Evolutionary conservation across 2,797 vertebrate genomes (phyloP).

Genomic region (Poecilia wingei): DNA sequence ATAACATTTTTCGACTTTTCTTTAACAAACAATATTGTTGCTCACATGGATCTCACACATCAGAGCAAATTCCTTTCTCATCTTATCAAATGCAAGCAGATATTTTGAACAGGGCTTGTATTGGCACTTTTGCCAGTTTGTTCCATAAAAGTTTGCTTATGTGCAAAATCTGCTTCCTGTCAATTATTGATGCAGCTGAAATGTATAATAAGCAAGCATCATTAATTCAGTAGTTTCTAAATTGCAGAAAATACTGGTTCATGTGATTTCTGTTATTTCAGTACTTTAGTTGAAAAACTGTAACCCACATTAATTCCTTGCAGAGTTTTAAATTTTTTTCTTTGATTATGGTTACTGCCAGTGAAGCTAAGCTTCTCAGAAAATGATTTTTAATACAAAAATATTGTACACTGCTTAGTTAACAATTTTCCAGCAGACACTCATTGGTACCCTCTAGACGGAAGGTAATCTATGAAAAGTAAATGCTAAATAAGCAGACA

Average conservation of each 20-base stretch:
- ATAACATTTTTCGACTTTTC: not conserved
- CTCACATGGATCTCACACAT: not conserved
- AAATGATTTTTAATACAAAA: not conserved
- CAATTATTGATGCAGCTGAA: not conserved
- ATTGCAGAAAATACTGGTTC: not conserved
- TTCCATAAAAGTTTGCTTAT: not conserved
- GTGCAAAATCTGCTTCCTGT: not conserved
- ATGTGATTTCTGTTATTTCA: not conserved
- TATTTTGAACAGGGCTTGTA: not conserved
- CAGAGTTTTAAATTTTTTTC: not conserved
- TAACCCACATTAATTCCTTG: not conserved
- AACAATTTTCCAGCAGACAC: not conserved
- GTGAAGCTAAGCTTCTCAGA: not conserved
- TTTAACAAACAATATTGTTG: not conserved
- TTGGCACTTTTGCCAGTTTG: not conserved
- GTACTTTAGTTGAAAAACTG: not conserved
- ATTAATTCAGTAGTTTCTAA: not conserved
- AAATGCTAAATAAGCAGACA: not conserved
- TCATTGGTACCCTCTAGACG: not conserved
- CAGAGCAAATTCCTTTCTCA: not conserved
- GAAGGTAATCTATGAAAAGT: not conserved
- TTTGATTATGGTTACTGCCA: not conserved
- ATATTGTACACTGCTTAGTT: not conserved
- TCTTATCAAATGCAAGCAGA: conserved; percentile 4
- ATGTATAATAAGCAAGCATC: not conserved